Evolutionary conservation across 2,113 vertebrate genomes (phyloP).

Genomic region (Leucoraja erinaceus): DNA sequence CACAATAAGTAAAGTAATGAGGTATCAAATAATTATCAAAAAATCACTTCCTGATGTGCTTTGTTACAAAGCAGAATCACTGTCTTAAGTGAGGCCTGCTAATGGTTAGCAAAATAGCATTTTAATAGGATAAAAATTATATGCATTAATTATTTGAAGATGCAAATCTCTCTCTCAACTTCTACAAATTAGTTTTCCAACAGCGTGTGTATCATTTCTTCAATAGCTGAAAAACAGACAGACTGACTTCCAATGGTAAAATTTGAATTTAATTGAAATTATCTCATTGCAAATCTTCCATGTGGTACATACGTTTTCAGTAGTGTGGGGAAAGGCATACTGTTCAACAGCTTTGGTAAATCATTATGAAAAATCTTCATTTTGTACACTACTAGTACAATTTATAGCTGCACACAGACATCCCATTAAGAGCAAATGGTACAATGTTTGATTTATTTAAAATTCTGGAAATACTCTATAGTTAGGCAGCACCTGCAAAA

Average conservation of each 20-base stretch:
- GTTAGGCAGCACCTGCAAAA: too few relatives aligned
- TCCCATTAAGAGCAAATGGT: not conserved
- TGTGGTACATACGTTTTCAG: not conserved
- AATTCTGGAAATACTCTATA: too few relatives aligned
- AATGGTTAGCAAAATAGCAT: constrained; percentile 6
- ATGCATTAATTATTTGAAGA: not conserved
- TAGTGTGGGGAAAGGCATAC: not conserved
- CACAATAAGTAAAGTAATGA: not conserved
- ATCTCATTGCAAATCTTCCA: not conserved
- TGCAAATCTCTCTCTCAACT: not conserved
- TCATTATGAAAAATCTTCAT: constrained; percentile 16
- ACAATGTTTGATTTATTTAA: not conserved
- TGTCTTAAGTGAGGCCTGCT: not conserved
- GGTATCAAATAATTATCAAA: not conserved
- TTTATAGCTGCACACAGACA: not conserved
- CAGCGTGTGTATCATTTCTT: not conserved
- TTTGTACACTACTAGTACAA: too few relatives aligned
- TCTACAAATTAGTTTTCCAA: not conserved
- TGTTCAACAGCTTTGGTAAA: not conserved
- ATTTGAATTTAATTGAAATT: not conserved
- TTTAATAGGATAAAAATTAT: constrained; percentile 19
- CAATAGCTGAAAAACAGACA: not conserved
- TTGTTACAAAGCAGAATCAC: not conserved
- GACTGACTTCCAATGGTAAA: not conserved
- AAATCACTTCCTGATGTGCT: not conserved